phyloP scores from a whole-genome alignment of 2,888 invertebrate species.

The Rhagonycha lutea region DNA sequence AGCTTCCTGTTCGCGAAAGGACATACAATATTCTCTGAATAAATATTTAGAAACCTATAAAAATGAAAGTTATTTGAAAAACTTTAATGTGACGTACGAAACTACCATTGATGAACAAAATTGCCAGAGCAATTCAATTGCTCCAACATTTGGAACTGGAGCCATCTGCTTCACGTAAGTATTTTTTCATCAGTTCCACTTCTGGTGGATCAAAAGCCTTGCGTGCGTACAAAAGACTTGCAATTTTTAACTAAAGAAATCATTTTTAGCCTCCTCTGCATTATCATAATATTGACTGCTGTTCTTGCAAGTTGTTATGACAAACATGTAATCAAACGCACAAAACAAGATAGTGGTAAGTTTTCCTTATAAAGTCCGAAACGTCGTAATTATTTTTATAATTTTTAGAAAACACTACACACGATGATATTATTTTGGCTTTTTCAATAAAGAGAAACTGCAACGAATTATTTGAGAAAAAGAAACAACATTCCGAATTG shows the following conservation, averaged over 20 bases:
- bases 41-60: slow-evolving; percentile 37
- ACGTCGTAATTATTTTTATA: background rate
- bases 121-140: background rate
- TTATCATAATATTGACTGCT: background rate
- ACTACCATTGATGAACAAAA: no score
- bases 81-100: slow-evolving; percentile 42
- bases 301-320: background rate
- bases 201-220: no score
- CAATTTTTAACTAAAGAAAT: background rate
- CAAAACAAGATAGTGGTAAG: background rate
- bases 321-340: background rate
- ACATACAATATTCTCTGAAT: slow-evolving; percentile 46
- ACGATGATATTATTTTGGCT: background rate
- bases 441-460: slow-evolving; percentile 40
- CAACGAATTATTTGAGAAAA: slow-evolving; percentile 51
- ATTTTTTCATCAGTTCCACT: background rate
- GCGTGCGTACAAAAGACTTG: no score
- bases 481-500: slow-evolving; percentile 55
- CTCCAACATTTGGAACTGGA: background rate
- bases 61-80: slow-evolving; percentile 44
- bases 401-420: background rate
- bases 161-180: background rate
- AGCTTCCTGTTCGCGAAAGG: slow-evolving; percentile 46
- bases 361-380: no score
- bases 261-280: background rate